Evolutionary conservation across 2,797 vertebrate genomes (phyloP).

Genomic region (Agapornis canus): DNA sequence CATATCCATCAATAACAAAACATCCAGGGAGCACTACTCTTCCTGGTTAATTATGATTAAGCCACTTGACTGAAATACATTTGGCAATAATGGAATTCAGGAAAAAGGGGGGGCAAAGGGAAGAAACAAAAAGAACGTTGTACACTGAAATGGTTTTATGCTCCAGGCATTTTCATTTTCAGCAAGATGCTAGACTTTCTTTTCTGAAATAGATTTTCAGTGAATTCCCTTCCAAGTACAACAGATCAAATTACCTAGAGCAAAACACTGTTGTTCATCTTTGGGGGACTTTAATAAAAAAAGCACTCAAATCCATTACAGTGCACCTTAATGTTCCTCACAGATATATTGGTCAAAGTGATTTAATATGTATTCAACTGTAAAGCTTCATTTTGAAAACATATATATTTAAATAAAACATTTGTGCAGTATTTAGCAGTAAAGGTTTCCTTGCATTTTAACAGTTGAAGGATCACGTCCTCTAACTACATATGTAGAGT

Average conservation of each 20-base stretch:
- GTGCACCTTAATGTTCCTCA: neutral
- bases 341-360: neutral
- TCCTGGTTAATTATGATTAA: slow-evolving; percentile 42
- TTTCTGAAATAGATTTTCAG: slow-evolving; percentile 21
- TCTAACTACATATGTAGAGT: neutral
- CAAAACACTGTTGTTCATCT: neutral
- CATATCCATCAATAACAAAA: slow-evolving; percentile 45
- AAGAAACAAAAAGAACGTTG: neutral
- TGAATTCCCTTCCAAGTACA: slow-evolving; percentile 10
- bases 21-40: neutral
- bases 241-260: slow-evolving; percentile 10
- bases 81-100: slow-evolving; percentile 26
- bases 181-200: slow-evolving; percentile 28
- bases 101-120: neutral
- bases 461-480: neutral
- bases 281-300: neutral
- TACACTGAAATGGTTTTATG: slow-evolving; percentile 30
- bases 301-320: neutral
- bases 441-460: neutral
- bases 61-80: slow-evolving; percentile 29
- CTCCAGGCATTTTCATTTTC: slow-evolving; percentile 34
- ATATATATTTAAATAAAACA: neutral
- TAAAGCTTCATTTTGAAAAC: neutral
- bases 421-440: neutral
- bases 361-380: neutral